Conservation (phyloP, 2,797 vertebrate genomes). For the Epinephelus coioides region DNA sequence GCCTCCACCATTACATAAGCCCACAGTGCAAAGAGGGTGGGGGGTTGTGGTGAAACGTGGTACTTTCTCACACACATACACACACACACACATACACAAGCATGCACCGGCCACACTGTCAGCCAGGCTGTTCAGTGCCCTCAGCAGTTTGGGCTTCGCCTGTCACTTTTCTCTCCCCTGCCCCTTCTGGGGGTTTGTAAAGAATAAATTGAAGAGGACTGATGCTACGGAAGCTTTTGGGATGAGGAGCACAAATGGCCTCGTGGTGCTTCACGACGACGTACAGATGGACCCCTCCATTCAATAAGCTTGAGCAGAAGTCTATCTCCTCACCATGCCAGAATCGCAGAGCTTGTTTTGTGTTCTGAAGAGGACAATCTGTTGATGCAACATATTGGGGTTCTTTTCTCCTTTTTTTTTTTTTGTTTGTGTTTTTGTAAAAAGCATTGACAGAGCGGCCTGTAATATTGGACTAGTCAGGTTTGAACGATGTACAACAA, state of each 20-base stretch:
- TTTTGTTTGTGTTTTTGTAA: slow-evolving; percentile 12
- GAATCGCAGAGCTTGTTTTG: slow-evolving; percentile 74
- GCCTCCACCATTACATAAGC: slow-evolving; percentile 86
- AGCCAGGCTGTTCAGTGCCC: slow-evolving; percentile 82
- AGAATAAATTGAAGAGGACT: slow-evolving; percentile 84
- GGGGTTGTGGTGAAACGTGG: slow-evolving; percentile 73
- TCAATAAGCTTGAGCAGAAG: slow-evolving; percentile 83
- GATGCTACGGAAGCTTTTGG: slow-evolving; percentile 77
- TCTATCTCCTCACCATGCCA: slow-evolving; percentile 70
- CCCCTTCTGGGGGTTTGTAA: slow-evolving; percentile 75
- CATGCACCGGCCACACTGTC: slow-evolving; percentile 71
- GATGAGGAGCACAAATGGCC: slow-evolving; percentile 80
- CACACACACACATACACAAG: slow-evolving; percentile 47
- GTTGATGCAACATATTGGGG: slow-evolving; percentile 76
- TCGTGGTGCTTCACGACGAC: slow-evolving; percentile 64
- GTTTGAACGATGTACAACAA: slow-evolving; percentile 37
- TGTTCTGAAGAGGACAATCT: slow-evolving; percentile 78
- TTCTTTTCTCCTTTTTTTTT: slow-evolving; percentile 30
- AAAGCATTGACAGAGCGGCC: slow-evolving; percentile 23
- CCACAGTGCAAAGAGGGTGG: slow-evolving; percentile 65
- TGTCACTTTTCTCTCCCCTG: slow-evolving; percentile 71
- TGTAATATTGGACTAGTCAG: slow-evolving; percentile 41
- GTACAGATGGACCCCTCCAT: slow-evolving; percentile 83
- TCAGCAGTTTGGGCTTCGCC: slow-evolving; percentile 77
- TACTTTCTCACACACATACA: slow-evolving; percentile 77